Base-by-base conservation (phyloP, 2,113 vertebrate genomes). In the Grantiella picta region DNA sequence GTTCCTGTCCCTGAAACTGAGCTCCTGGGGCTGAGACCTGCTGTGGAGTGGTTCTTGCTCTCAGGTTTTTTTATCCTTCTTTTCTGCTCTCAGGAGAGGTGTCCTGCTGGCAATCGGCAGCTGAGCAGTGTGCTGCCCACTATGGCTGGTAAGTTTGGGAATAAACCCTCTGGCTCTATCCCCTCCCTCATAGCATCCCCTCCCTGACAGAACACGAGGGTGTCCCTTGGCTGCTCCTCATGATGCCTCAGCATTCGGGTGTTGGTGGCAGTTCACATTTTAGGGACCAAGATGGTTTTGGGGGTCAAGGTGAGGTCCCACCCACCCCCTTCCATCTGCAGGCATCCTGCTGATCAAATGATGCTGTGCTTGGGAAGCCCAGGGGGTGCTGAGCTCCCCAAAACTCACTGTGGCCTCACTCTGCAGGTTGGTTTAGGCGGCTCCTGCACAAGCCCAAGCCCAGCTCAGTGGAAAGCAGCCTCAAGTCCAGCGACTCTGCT, bases 351-450 rank as follows among this genome's bases (percentile, higher is more conserved):
- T 40, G 71, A 44, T 53, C 4, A 0, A 23, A 63, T 2, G 7
- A 8, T 68, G 64, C 63, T 7, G 9, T 4, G 4, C n/a, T 72
- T 45, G 61, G 40, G 56, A 50, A 47, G 45, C 24, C 7, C 1
- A 3, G 3, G 23, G 36, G 7, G 3, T 50, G 54, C 60, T 56
- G 60, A 82, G n/a, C 9, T 5, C 38, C 29, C 20, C 12, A 11
- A 7, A 27, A 40, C 42, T 93, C 35, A 64, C 60, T 3, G 0
- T 4, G 8, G 10, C 49, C 20, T 36, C 36, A 6, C 27, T 81
- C 72, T n/a, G 1, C 92, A 98, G 98, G 96, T 38, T 98, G 98
- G 97, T 95, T 98, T 95, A 97, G 95, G 79, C 87, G 96, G 31
- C 63, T 97, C 23, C 82, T 98, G 49, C 83, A 84, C 92, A 98